A percentile compares a stretch with the other conserved stretches of the same genome.
Evolutionary conservation across 2,797 vertebrate genomes (phyloP).

Genomic region (Zenarchopterus dispar): DNA sequence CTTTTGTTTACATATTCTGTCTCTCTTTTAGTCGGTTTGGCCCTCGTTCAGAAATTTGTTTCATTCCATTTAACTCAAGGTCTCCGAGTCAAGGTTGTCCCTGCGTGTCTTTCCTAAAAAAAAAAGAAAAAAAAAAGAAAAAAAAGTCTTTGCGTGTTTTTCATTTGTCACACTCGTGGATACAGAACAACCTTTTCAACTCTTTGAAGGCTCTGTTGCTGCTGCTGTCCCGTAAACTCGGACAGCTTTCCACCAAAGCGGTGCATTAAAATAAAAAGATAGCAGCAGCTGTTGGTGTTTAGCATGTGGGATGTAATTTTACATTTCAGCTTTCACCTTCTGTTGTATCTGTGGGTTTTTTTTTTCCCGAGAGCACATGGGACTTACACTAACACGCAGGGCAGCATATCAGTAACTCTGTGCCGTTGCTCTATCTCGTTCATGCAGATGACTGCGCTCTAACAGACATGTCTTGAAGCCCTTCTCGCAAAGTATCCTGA

Average conservation of each 20-base stretch:
- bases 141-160: constrained; percentile 35
- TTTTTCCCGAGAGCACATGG: constrained; percentile 25
- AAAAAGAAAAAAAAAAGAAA: constrained; percentile 8
- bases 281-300: background rate
- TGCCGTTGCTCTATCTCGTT: constrained; percentile 53
- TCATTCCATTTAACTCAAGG: constrained; percentile 69
- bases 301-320: background rate
- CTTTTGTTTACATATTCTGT: constrained; percentile 54
- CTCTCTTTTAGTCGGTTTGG: constrained; percentile 52
- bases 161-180: constrained; percentile 32
- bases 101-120: too few species aligned
- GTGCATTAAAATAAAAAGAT: background rate
- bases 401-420: constrained; percentile 31
- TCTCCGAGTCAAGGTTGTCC: constrained; percentile 56
- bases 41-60: constrained; percentile 61
- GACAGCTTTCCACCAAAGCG: background rate
- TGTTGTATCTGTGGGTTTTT: background rate
- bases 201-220: constrained; percentile 19
- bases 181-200: constrained; percentile 25
- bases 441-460: constrained; percentile 45
- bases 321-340: background rate
- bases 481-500: constrained; percentile 2
- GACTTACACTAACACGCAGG: constrained; percentile 34
- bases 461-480: constrained; percentile 41
- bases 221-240: constrained; percentile 1